Conservation (phyloP, 2,113 vertebrate species). For the Poeciliopsis occidentalis region DNA sequence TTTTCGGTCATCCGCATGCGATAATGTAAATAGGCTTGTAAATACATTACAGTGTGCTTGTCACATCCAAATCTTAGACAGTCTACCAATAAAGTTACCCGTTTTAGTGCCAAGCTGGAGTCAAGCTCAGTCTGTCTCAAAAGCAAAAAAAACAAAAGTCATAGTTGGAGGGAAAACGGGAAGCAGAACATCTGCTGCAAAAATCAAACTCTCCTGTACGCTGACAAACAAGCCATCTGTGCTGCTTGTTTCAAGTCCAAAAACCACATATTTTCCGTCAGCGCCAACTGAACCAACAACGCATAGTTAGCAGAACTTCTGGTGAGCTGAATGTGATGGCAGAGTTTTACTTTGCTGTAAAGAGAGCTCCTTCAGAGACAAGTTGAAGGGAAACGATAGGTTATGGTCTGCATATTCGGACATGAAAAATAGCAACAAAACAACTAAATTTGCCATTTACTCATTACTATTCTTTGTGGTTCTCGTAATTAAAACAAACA, state of each 20-base stretch:
- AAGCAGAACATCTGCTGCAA: conserved; percentile 32
- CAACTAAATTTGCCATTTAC: too few relatives aligned
- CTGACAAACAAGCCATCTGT: conserved; percentile 38
- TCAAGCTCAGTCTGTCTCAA: background rate
- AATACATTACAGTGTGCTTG: background rate
- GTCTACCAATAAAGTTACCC: background rate
- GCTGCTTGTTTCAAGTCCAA: background rate
- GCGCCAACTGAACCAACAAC: background rate
- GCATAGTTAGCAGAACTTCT: conserved; percentile 5
- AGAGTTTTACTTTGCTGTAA: background rate
- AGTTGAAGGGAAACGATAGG: background rate
- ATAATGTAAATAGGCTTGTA: background rate
- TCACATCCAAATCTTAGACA: background rate
- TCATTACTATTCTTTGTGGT: too few relatives aligned
- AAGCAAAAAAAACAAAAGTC: background rate
- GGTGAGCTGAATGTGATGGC: background rate
- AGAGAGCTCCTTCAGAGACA: background rate
- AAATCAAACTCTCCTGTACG: conserved; percentile 14
- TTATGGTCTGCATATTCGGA: background rate
- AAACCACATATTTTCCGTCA: background rate
- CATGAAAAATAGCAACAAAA: background rate
- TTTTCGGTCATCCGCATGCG: background rate
- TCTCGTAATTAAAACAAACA: too few relatives aligned
- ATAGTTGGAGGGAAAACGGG: conserved; percentile 11
- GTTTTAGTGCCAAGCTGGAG: conserved; percentile 8